A percentile compares a stretch with the other conserved stretches of the same genome.
phyloP scores from a whole-genome alignment of 2,888 invertebrate species.

The Synanthedon formicaeformis region DNA sequence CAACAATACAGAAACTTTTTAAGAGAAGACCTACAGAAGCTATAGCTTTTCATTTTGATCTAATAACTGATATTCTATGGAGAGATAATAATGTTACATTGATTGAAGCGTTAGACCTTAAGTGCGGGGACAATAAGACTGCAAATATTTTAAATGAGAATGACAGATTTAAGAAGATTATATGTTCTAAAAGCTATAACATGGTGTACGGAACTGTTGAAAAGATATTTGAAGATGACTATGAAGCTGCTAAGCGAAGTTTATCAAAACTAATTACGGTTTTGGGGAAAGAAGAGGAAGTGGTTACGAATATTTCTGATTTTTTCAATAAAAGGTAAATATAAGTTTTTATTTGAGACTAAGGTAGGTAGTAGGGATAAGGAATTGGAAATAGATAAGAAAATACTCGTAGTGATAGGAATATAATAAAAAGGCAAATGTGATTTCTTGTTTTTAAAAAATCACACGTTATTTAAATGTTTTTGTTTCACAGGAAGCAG shows the following conservation, averaged over 20 bases:
- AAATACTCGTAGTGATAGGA: too few relatives aligned
- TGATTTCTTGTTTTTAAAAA: too few relatives aligned
- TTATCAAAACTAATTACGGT: slow-evolving; percentile 27
- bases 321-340: slow-evolving; percentile 41
- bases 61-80: slow-evolving; percentile 41
- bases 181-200: slow-evolving; percentile 42
- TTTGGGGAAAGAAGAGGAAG: slow-evolving; percentile 16
- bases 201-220: slow-evolving; percentile 30
- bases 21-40: slow-evolving; percentile 40
- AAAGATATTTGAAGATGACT: slow-evolving; percentile 23
- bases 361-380: too few relatives aligned
- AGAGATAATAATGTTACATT: slow-evolving; percentile 28
- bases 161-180: slow-evolving; percentile 29
- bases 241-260: slow-evolving; percentile 22
- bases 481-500: slow-evolving; percentile 31
- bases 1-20: slow-evolving; percentile 32
- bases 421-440: too few relatives aligned
- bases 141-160: slow-evolving; percentile 36
- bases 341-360: not conserved
- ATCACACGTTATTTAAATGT: not conserved
- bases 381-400: too few relatives aligned
- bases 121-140: slow-evolving; percentile 31
- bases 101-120: slow-evolving; percentile 24
- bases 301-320: slow-evolving; percentile 23
- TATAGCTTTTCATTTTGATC: slow-evolving; percentile 44